Percentiles rank a stretch among this genome's conserved stretches.
Evolutionary conservation across 1,140 invertebrate species (phyloP).

Genomic region (Drosophila melanica): DNA sequence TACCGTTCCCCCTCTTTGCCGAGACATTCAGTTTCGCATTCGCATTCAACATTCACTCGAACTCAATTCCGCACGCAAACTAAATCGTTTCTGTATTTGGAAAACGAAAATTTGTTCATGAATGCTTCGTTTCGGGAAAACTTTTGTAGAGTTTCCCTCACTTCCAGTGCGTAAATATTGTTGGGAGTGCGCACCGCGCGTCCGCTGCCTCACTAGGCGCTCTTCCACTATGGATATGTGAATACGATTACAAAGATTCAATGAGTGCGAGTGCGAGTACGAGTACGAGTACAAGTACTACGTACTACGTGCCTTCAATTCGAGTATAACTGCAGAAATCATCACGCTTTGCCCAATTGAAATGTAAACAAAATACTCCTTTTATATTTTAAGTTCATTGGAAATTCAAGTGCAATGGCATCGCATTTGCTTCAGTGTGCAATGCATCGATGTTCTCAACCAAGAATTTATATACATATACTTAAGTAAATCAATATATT

Average conservation of each 20-base stretch:
- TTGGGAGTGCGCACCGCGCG: constrained; percentile 28
- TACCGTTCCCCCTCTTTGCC: constrained; percentile 19
- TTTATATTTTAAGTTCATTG: constrained; percentile 12
- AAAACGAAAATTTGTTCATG: constrained; percentile 61
- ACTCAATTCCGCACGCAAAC: constrained; percentile 78
- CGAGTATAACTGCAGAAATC: constrained; percentile 21
- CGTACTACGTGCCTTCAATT: constrained; percentile 20
- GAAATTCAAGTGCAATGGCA: constrained; percentile 56
- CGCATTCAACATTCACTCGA: constrained; percentile 66
- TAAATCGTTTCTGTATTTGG: constrained; percentile 83
- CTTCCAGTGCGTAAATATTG: constrained; percentile 79
- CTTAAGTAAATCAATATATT: neutral
- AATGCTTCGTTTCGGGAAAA: constrained; percentile 63
- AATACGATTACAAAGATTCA: constrained; percentile 30
- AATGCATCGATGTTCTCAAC: neutral
- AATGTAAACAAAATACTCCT: constrained; percentile 71
- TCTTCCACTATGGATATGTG: constrained; percentile 17
- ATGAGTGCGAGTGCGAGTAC: constrained; percentile 20
- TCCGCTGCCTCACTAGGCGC: constrained; percentile 8
- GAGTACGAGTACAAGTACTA: constrained; percentile 10
- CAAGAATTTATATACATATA: neutral
- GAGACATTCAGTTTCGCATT: constrained; percentile 29
- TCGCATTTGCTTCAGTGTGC: constrained; percentile 54
- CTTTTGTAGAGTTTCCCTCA: constrained; percentile 72
- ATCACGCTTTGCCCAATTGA: constrained; percentile 16